phyloP scores from a whole-genome alignment of 2,888 invertebrate species.

The Chloroclysta siterata region DNA sequence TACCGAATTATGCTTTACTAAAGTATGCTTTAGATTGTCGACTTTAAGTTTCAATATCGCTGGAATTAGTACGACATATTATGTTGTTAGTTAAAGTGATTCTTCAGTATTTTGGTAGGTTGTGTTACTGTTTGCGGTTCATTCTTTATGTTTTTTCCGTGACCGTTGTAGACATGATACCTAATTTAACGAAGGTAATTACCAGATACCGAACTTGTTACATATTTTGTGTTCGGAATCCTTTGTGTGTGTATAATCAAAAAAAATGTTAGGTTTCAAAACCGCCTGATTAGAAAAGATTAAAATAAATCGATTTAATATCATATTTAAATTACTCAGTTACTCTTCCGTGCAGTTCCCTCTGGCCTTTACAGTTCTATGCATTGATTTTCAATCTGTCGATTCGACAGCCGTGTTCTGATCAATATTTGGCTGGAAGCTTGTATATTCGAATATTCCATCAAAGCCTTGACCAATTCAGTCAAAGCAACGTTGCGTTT shows the following conservation, averaged over 20 bases:
- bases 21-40: background rate
- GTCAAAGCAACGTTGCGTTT: background rate
- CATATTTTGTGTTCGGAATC: no score
- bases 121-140: conserved; percentile 31
- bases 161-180: conserved; percentile 40
- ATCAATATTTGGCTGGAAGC: background rate
- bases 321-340: no score
- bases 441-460: background rate
- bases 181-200: conserved; percentile 44
- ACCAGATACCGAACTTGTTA: conserved; percentile 43
- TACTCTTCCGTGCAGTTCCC: no score
- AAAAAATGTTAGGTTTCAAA: no score
- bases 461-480: background rate
- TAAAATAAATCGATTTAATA: no score
- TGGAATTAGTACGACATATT: background rate
- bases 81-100: background rate
- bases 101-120: background rate
- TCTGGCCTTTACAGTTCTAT: background rate
- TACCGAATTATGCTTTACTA: background rate
- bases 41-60: background rate
- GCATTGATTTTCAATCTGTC: background rate
- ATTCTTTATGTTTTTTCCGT: conserved; percentile 45
- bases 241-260: no score
- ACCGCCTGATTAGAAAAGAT: no score
- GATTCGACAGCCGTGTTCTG: background rate